Percentiles rank a stretch among this genome's conserved stretches.
Evolutionary conservation across 2,113 vertebrate genomes (phyloP).

Genomic region (Dendropsophus ebraccatus): DNA sequence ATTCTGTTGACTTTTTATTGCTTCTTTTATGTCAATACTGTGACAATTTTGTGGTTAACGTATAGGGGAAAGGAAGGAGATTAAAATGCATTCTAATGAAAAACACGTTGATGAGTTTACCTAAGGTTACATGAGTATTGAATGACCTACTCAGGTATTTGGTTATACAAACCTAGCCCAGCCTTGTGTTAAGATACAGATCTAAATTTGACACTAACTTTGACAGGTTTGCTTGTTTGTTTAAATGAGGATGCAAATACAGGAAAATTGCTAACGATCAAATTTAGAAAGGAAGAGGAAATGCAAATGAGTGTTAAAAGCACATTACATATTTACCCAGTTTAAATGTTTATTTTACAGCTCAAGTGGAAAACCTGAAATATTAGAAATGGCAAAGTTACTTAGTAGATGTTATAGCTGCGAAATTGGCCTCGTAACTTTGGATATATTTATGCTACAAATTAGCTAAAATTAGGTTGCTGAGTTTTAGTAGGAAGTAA

Average conservation of each 20-base stretch:
- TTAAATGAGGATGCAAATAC: conserved; percentile 27
- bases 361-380: neutral
- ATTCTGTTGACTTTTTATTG: conserved; percentile 10
- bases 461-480: neutral
- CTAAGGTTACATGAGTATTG: conserved; percentile 19
- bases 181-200: conserved; percentile 15
- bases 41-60: conserved; percentile 10
- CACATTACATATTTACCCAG: neutral
- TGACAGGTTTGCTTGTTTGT: conserved; percentile 32
- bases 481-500: neutral
- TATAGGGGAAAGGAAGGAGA: conserved; percentile 15
- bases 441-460: neutral
- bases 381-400: neutral
- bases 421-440: neutral
- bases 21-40: neutral
- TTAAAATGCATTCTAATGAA: conserved; percentile 7
- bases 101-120: conserved; percentile 27
- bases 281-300: conserved; percentile 7
- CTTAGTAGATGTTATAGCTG: neutral
- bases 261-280: neutral
- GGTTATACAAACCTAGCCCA: conserved; percentile 17
- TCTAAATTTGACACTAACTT: conserved; percentile 34
- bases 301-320: conserved; percentile 10
- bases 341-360: conserved; percentile 16
- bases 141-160: conserved; percentile 8